phyloP scores from a whole-genome alignment of 2,888 invertebrate genomes.

The Linnaemya tessellans region DNA sequence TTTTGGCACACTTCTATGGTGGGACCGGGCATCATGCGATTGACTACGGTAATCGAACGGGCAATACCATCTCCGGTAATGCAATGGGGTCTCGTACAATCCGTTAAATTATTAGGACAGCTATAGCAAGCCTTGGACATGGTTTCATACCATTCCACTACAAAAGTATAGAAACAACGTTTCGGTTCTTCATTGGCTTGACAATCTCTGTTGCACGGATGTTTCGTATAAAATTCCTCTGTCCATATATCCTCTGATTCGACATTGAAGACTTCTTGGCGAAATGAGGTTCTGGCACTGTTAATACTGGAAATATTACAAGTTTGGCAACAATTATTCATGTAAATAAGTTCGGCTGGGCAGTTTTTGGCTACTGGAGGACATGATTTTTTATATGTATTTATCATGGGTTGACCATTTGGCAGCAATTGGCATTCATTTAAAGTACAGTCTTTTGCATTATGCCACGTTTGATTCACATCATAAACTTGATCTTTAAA shows the following conservation, averaged over 20 bases:
- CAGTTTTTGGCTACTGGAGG: slow-evolving; percentile 79
- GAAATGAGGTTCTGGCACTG: neutral
- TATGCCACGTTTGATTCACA: slow-evolving; percentile 82
- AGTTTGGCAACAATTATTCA: slow-evolving; percentile 79
- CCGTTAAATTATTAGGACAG: slow-evolving; percentile 89
- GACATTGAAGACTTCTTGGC: slow-evolving; percentile 7
- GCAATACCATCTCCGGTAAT: slow-evolving; percentile 92
- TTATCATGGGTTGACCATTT: slow-evolving; percentile 78
- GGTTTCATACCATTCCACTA: slow-evolving; percentile 90
- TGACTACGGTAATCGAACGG: slow-evolving; percentile 90
- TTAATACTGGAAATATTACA: slow-evolving; percentile 73
- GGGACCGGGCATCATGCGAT: slow-evolving; percentile 94
- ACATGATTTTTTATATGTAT: slow-evolving; percentile 80
- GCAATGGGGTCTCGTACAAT: slow-evolving; percentile 92
- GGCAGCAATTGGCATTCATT: slow-evolving; percentile 79
- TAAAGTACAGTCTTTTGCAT: slow-evolving; percentile 79
- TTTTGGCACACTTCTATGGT: slow-evolving; percentile 93
- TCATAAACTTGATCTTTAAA: slow-evolving; percentile 78
- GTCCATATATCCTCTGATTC: slow-evolving; percentile 77
- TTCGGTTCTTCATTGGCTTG: slow-evolving; percentile 84
- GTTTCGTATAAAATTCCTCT: slow-evolving; percentile 79
- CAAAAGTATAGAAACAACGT: slow-evolving; percentile 87
- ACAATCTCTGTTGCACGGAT: slow-evolving; percentile 87
- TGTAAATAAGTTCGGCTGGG: slow-evolving; percentile 76
- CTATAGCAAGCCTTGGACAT: slow-evolving; percentile 94